Percentiles rank a stretch among this genome's conserved stretches.
Conservation (phyloP, 2,888 invertebrate genomes). For the Girardia tigrina region DNA sequence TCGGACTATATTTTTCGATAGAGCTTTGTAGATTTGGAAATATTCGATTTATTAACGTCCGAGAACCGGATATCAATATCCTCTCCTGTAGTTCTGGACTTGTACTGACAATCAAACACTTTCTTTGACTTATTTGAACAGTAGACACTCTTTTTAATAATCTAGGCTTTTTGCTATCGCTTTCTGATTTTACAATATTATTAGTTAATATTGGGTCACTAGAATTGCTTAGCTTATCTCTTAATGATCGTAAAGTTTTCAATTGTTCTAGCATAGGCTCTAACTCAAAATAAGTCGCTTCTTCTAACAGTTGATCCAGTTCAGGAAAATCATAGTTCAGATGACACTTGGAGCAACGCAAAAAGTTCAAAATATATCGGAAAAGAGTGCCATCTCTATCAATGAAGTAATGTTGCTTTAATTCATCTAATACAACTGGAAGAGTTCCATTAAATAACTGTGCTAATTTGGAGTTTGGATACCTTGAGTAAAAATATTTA, state of each 20-base stretch:
- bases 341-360: slow-evolving; percentile 73
- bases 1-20: slow-evolving; percentile 62
- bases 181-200: neutral
- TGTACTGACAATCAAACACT: slow-evolving; percentile 67
- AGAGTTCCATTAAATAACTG: slow-evolving; percentile 85
- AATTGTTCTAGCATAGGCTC: slow-evolving; percentile 50
- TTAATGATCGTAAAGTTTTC: slow-evolving; percentile 11
- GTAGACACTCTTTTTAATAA: slow-evolving; percentile 8
- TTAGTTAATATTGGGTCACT: neutral
- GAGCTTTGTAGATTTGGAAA: slow-evolving; percentile 58
- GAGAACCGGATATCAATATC: slow-evolving; percentile 67
- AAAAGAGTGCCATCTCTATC: slow-evolving; percentile 95
- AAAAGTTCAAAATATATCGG: slow-evolving; percentile 85
- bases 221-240: neutral
- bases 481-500: slow-evolving; percentile 56
- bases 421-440: slow-evolving; percentile 80
- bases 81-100: slow-evolving; percentile 68
- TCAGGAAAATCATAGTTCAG: slow-evolving; percentile 75
- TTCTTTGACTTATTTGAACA: slow-evolving; percentile 51
- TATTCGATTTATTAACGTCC: slow-evolving; percentile 58
- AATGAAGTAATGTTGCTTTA: slow-evolving; percentile 96
- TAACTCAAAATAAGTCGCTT: slow-evolving; percentile 77
- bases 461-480: slow-evolving; percentile 75
- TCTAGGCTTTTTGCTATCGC: slow-evolving; percentile 33
- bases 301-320: slow-evolving; percentile 71